A percentile compares a stretch with the other conserved stretches of the same genome.
phyloP scores from a whole-genome alignment of 1,140 invertebrate genomes.

The Leptoteleia sp. region DNA sequence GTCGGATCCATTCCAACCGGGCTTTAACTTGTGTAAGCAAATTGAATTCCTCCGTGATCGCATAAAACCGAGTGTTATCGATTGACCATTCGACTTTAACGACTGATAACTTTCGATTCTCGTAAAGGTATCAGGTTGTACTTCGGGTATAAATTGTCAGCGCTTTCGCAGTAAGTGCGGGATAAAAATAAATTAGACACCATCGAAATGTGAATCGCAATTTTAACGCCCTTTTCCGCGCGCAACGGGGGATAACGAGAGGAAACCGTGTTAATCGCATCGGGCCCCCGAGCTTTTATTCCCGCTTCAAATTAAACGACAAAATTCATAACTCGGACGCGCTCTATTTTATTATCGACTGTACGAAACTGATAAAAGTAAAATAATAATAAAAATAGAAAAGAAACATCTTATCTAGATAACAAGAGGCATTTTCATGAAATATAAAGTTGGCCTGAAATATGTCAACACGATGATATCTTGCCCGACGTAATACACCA shows the following conservation, averaged over 20 bases:
- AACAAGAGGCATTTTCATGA: constrained; percentile 35
- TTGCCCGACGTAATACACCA: constrained; percentile 27
- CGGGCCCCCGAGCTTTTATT: neutral
- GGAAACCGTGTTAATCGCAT: constrained; percentile 11
- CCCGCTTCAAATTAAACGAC: neutral
- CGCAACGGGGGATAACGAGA: neutral
- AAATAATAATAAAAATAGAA: too few relatives aligned
- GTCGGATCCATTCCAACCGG: neutral
- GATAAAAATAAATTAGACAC: constrained; percentile 19
- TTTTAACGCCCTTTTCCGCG: constrained; percentile 6
- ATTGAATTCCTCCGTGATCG: constrained; percentile 47
- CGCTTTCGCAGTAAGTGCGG: constrained; percentile 7
- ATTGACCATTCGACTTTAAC: constrained; percentile 43
- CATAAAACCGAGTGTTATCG: constrained; percentile 38
- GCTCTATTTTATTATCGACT: constrained; percentile 1
- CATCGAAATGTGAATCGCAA: constrained; percentile 15
- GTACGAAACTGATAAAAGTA: constrained; percentile 6
- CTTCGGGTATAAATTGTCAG: constrained; percentile 21
- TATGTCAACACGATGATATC: constrained; percentile 45
- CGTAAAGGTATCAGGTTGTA: constrained; percentile 27
- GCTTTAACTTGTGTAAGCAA: constrained; percentile 32
- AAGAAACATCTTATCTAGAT: constrained; percentile 32
- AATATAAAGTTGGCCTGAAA: constrained; percentile 42
- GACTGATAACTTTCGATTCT: constrained; percentile 45
- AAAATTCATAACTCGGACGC: constrained; percentile 5